A percentile compares a stretch with the other conserved stretches of the same genome.
phyloP scores from a whole-genome alignment of 1,140 invertebrate species.

The Charaxes varanes region DNA sequence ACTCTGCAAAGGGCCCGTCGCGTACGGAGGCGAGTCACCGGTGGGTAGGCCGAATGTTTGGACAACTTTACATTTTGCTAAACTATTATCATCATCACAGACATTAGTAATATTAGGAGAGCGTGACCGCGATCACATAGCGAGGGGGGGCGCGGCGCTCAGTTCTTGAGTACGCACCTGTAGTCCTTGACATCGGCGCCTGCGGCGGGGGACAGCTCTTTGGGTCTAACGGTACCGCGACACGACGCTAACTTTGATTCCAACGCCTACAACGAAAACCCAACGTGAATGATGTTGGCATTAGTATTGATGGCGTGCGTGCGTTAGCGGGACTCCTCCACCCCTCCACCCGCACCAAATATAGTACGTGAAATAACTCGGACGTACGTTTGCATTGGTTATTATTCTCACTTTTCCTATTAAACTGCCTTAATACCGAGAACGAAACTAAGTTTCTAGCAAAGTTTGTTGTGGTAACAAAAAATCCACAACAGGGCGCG shows the following conservation, averaged over 20 bases:
- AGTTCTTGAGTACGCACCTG: conserved; percentile 72
- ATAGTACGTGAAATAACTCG: too few relatives aligned
- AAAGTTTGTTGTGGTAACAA: too few relatives aligned
- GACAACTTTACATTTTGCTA: conserved; percentile 35
- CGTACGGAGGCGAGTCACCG: conserved; percentile 39
- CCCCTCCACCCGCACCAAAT: conserved; percentile 19
- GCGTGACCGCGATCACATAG: conserved; percentile 54
- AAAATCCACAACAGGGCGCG: too few relatives aligned
- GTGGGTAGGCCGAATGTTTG: conserved; percentile 59
- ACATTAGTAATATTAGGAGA: conserved; percentile 61
- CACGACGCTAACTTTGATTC: conserved; percentile 75
- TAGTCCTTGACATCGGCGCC: conserved; percentile 67
- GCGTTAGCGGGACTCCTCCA: too few relatives aligned
- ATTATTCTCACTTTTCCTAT: too few relatives aligned
- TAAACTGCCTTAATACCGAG: too few relatives aligned
- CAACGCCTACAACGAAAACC: conserved; percentile 74
- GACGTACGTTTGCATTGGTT: too few relatives aligned
- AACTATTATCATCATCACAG: conserved; percentile 61
- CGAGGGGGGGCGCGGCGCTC: conserved; percentile 31
- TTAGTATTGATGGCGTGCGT: too few relatives aligned
- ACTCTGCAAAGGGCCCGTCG: too few relatives aligned
- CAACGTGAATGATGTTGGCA: conserved; percentile 67
- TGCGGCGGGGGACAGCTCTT: conserved; percentile 65
- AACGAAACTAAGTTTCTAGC: too few relatives aligned
- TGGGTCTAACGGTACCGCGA: conserved; percentile 72